Conservation (phyloP, 2,888 invertebrate species). For the Cheilosia vulpina region DNA sequence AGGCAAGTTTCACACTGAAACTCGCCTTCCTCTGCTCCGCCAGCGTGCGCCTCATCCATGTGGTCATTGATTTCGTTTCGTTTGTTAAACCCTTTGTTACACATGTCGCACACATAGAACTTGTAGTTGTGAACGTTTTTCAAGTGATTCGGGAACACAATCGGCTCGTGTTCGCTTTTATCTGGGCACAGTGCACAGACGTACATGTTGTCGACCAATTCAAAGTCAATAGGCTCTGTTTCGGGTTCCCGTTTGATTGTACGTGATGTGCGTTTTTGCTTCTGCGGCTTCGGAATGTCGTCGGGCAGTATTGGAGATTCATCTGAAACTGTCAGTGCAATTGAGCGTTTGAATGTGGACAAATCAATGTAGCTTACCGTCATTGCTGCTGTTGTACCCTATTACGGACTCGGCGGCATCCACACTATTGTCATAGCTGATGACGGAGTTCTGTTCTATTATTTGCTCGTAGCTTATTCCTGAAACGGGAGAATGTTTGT, state of each 20-base stretch:
- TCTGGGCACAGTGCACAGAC: conserved; percentile 82
- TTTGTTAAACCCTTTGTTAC: conserved; percentile 87
- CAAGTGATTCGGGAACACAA: conserved; percentile 86
- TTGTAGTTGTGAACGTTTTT: conserved; percentile 86
- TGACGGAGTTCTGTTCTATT: conserved; percentile 63
- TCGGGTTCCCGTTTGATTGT: conserved; percentile 37
- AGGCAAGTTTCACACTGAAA: conserved; percentile 87
- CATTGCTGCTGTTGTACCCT: conserved; percentile 46
- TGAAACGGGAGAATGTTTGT: conserved; percentile 37
- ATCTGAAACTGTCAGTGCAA: conserved; percentile 17
- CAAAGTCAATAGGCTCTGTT: conserved; percentile 75
- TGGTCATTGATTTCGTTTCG: conserved; percentile 87
- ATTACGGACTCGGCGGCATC: conserved; percentile 47
- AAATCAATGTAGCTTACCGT: conserved; percentile 16
- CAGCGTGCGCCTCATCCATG: conserved; percentile 86
- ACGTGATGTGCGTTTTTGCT: conserved; percentile 41
- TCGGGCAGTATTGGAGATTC: conserved; percentile 11
- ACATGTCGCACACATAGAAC: conserved; percentile 89
- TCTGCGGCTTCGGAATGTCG: conserved; percentile 8
- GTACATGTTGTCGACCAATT: conserved; percentile 83
- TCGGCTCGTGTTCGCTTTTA: conserved; percentile 84
- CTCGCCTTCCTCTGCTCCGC: conserved; percentile 86
- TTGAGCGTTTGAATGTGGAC: background rate
- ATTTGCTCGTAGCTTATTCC: conserved; percentile 69
- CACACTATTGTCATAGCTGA: conserved; percentile 55